These are phyloP conservation scores for Acanthis flammea DNA, from an alignment of 2,797 vertebrate species.

Conservation along the genomic window DNA sequence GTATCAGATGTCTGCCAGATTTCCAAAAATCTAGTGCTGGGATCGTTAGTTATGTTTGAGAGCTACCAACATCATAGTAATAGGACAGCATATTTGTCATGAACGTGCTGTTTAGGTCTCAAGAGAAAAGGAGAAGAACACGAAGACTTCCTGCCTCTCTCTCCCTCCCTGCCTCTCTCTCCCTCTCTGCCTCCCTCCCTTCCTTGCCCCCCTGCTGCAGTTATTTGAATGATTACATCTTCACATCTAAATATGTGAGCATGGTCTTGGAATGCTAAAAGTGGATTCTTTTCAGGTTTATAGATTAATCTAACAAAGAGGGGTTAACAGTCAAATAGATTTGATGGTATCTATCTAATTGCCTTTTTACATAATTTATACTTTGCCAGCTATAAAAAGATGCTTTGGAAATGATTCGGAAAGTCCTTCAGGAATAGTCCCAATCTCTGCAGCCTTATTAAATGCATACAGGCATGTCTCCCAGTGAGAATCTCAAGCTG, in stretches of 20 bases:
- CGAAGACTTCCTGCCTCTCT: background rate
- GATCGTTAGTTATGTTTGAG: background rate
- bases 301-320: slow-evolving; percentile 57
- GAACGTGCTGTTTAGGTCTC: background rate
- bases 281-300: slow-evolving; percentile 38
- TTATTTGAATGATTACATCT: slow-evolving; percentile 12
- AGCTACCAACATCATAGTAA: background rate
- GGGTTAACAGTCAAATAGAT: slow-evolving; percentile 55
- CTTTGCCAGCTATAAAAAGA: slow-evolving; percentile 70
- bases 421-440: slow-evolving; percentile 72
- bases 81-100: background rate
- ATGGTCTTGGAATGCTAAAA: slow-evolving; percentile 24
- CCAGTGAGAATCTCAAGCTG: slow-evolving; percentile 76
- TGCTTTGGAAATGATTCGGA: slow-evolving; percentile 69
- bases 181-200: background rate
- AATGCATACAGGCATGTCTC: slow-evolving; percentile 72
- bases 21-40: background rate
- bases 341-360: slow-evolving; percentile 58
- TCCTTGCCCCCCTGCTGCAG: background rate
- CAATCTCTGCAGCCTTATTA: slow-evolving; percentile 76
- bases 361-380: slow-evolving; percentile 66
- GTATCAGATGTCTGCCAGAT: background rate
- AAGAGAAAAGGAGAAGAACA: background rate
- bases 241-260: slow-evolving; percentile 22
- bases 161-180: background rate